phyloP scores from a whole-genome alignment of 2,113 vertebrate genomes.

The Opisthocomus hoazin region DNA sequence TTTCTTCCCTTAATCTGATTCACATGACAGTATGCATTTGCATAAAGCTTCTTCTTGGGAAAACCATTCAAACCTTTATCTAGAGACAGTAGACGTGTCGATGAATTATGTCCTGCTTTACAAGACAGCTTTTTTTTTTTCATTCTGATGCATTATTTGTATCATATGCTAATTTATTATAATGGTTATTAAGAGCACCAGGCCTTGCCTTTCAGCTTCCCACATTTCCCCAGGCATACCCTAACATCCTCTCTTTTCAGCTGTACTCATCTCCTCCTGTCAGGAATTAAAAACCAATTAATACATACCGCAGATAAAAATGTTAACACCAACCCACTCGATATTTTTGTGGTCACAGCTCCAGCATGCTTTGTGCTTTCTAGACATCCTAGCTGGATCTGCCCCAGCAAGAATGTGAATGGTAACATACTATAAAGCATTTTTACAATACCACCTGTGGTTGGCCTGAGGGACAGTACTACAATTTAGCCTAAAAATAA shows the following conservation, averaged over 20 bases:
- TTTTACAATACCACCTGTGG: not conserved
- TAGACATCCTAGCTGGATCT: not conserved
- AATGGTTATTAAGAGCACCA: constrained; percentile 15
- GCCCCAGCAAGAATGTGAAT: not conserved
- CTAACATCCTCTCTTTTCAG: not conserved
- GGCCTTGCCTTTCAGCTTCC: constrained; percentile 20
- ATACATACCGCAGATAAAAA: constrained; percentile 20
- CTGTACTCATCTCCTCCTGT: not conserved
- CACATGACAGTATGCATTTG: constrained; percentile 53
- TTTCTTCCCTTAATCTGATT: constrained; percentile 53
- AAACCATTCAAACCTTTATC: constrained; percentile 38
- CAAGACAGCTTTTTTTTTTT: not conserved
- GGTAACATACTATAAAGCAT: not conserved
- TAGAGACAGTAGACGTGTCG: not conserved
- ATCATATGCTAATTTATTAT: constrained; percentile 45
- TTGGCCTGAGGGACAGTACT: not conserved
- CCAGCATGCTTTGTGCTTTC: not conserved
- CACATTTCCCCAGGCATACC: constrained; percentile 13
- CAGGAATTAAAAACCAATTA: constrained; percentile 38
- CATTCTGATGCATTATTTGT: constrained; percentile 19
- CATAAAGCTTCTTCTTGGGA: constrained; percentile 40
- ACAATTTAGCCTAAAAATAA: not conserved
- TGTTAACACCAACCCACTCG: not conserved
- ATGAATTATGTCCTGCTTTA: constrained; percentile 33
- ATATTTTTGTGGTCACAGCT: constrained; percentile 33